These are phyloP conservation scores for Macrosoma leucophasiata DNA, from an alignment of 2,888 invertebrate species.

Conservation along the genomic window DNA sequence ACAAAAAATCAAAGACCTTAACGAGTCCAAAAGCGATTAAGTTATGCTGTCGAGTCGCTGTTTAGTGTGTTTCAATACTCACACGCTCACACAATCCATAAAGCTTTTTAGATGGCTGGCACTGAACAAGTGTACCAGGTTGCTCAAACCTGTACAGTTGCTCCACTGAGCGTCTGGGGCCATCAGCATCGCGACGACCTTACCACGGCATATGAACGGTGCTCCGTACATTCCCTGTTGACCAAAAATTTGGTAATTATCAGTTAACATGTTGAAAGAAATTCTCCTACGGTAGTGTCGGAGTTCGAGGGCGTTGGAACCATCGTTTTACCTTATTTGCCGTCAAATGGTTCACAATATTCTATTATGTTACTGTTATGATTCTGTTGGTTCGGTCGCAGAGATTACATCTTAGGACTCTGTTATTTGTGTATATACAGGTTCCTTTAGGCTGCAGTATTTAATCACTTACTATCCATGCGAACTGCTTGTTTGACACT, in stretches of 20 bases:
- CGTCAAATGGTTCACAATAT: too few relatives aligned
- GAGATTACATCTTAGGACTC: too few relatives aligned
- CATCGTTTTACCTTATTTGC: too few relatives aligned
- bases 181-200: slow-evolving; percentile 45
- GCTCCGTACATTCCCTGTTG: slow-evolving; percentile 65
- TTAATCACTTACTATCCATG: too few relatives aligned
- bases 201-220: slow-evolving; percentile 51
- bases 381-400: too few relatives aligned
- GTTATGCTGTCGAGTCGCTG: not conserved
- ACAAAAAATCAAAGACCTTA: too few relatives aligned
- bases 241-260: not conserved
- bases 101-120: slow-evolving; percentile 31
- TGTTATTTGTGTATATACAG: too few relatives aligned
- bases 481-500: too few relatives aligned
- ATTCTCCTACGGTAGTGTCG: not conserved
- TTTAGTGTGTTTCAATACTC: slow-evolving; percentile 11
- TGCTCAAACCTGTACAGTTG: slow-evolving; percentile 58
- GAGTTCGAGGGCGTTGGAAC: too few relatives aligned
- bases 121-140: slow-evolving; percentile 41
- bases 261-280: not conserved
- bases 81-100: slow-evolving; percentile 47
- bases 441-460: too few relatives aligned
- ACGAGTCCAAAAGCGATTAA: too few relatives aligned
- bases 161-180: slow-evolving; percentile 64
- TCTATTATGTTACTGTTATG: too few relatives aligned